Evolutionary conservation across 2,888 invertebrate genomes (phyloP), one percentile per base, ranked within the genome.

Genomic region (Cheilosia vernalis): DNA sequence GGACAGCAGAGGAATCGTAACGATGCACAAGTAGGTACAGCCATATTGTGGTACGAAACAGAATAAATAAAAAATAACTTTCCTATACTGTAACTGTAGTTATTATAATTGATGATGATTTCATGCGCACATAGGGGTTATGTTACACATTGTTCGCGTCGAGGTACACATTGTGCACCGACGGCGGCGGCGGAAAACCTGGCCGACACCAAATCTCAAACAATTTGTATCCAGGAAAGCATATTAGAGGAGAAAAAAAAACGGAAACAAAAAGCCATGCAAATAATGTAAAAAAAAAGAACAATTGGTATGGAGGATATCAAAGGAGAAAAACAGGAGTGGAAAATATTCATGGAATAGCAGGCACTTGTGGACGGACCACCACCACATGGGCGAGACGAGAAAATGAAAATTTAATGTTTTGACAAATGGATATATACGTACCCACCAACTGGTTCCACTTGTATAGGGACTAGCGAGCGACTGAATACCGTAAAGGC

Each of bases 381-480:
- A 9, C 30, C 30, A 72, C 78, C 78, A 33, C 72, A 72, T 63
- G 55, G 72, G 69, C 61, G 64, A 67, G 21, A 51, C 63, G 69
- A 42, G 58, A 64, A 79, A 79, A 79, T 79, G 78, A 72, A 64
- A 79, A 64, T 79, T 79, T 79, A 79, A 79, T 79, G 78, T 64
- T 79, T 72, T 72, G 78, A 79, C 70, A 79, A 79, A 79, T 79
- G 72, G 51, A 72, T 51, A 58, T 10, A 4, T 13, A 33, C 33
- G 10, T 33, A 37, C 37, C 37, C 47, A 78, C 55, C 69, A 63
- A 70, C 69, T 70, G 78, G 55, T 63, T 63, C 56, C 44, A 47
- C 9, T 47, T 47, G n/a, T 9, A 17, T 37, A 37, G 37, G 10
- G 37, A n/a, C n/a, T n/a, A n/a, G n/a, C n/a, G n/a, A 17, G 17